Base-by-base conservation (phyloP, 2,888 invertebrate species). In the Panorpa germanica region DNA sequence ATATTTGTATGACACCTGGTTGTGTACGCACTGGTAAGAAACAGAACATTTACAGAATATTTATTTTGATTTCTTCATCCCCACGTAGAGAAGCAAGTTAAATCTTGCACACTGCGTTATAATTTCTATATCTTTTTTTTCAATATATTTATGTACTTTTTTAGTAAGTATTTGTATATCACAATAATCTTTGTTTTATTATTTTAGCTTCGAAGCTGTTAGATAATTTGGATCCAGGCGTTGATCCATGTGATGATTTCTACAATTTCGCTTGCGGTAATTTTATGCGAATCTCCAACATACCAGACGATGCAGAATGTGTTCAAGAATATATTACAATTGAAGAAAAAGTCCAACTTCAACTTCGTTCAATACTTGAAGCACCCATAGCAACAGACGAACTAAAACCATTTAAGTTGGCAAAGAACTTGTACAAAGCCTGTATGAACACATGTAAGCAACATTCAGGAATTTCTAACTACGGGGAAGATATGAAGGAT, bases 261-360 rank as follows among this genome's bases (percentile, higher is more conserved):
- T n/a, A n/a, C n/a, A n/a, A n/a, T n/a, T n/a, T n/a, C n/a, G n/a
- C n/a, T n/a, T n/a, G n/a, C n/a, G n/a, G 81, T 3, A 67, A 68
- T 9, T 82, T 80, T 51, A 51, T 77, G 21, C 66, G 67, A 44
- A 63, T 59, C 28, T 75, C 72, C 0, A 63, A 65, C 33, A 82
- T 83, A 33, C 80, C 81, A 1, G 81, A 82, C 38, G 81, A 82
- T n/a, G n/a, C n/a, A n/a, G n/a, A n/a, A n/a, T n/a, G n/a, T n/a
- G n/a, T n/a, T n/a, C n/a, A n/a, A n/a, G n/a, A n/a, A n/a, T n/a
- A n/a, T n/a, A n/a, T n/a, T n/a, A n/a, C n/a, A 6, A 34, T 39
- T 11, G 36, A 27, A 6, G 40, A 40, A 22, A 36, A 39, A 25
- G 29, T 42, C 9, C 36, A 40, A 8, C 32, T 36, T 4, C 39